phyloP scores from a whole-genome alignment of 37 sponge, comb jelly and placozoan species.

The Cliona cf. orientalis region DNA sequence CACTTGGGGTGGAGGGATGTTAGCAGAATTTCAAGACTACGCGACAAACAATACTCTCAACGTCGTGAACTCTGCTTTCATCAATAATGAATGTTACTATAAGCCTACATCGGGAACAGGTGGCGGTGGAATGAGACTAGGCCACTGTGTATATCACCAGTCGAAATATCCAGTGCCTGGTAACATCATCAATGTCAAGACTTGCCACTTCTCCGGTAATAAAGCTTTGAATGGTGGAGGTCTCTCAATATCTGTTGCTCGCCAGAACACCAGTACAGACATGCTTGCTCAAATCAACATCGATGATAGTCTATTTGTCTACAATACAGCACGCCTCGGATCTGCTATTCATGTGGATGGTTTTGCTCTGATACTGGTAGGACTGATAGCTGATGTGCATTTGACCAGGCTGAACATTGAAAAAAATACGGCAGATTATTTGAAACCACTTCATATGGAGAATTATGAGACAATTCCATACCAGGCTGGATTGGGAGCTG shows the following conservation, averaged over 20 bases:
- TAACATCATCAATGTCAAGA: constrained; percentile 7
- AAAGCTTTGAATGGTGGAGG: constrained; percentile 48
- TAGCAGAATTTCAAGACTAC: constrained; percentile 58
- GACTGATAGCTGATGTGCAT: neutral
- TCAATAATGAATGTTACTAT: constrained; percentile 4
- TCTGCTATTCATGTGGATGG: constrained; percentile 23
- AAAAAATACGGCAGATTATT: neutral
- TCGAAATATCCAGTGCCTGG: neutral
- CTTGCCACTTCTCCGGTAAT: constrained; percentile 1
- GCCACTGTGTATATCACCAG: neutral
- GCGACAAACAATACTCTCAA: constrained; percentile 9
- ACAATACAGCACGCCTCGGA: constrained; percentile 28
- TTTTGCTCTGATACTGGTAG: neutral
- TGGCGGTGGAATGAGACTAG: constrained; percentile 56
- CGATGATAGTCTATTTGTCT: neutral
- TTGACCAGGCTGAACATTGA: neutral
- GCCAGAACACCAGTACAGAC: neutral
- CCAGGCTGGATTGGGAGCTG: constrained; percentile 33
- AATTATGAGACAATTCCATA: neutral
- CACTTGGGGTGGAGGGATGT: constrained; percentile 57
- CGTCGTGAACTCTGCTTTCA: neutral
- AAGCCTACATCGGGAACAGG: constrained; percentile 5
- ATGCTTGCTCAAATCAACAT: constrained; percentile 4
- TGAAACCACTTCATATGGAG: neutral
- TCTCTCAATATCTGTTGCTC: constrained; percentile 8